Conservation (phyloP, 2,888 invertebrate genomes). For the Lycocerus yunnanus region DNA sequence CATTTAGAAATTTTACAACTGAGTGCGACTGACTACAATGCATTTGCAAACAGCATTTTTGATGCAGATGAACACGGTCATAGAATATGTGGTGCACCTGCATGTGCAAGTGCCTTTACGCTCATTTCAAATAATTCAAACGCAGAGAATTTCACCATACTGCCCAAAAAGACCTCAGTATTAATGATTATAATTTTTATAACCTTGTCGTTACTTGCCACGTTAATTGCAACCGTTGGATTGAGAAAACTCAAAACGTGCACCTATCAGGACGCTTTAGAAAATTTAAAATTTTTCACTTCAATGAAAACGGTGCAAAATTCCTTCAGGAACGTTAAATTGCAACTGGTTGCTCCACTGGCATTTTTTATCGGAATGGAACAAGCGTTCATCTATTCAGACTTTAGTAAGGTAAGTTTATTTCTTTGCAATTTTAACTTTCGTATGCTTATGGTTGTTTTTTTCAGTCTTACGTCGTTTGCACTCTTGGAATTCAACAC, state of each 20-base stretch:
- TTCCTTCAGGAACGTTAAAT: conserved; percentile 64
- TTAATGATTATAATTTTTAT: conserved; percentile 55
- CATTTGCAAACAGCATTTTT: conserved; percentile 58
- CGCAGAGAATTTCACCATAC: conserved; percentile 38
- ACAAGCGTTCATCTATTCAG: conserved; percentile 83
- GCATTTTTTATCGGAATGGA: conserved; percentile 82
- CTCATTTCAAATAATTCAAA: conserved; percentile 27
- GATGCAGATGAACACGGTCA: conserved; percentile 60
- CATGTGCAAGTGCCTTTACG: conserved; percentile 56
- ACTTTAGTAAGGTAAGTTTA: conserved; percentile 72
- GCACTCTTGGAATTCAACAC: conserved; percentile 76
- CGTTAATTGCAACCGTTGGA: conserved; percentile 54
- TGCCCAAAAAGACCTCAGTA: conserved; percentile 51
- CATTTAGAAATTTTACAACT: conserved; percentile 8
- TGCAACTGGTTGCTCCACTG: conserved; percentile 75
- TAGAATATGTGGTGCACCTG: conserved; percentile 63
- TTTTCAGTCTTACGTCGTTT: conserved; percentile 80
- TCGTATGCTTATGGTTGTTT: conserved; percentile 11
- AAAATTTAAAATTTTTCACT: conserved; percentile 55
- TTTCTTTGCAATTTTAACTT: not conserved
- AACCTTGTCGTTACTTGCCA: conserved; percentile 55
- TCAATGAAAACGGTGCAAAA: conserved; percentile 58
- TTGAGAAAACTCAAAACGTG: conserved; percentile 62
- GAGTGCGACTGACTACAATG: conserved; percentile 41
- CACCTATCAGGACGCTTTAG: conserved; percentile 60